These are phyloP conservation scores for Leptinotarsa haldemani DNA, from an alignment of 2,888 invertebrate species.

Conservation along the genomic window DNA sequence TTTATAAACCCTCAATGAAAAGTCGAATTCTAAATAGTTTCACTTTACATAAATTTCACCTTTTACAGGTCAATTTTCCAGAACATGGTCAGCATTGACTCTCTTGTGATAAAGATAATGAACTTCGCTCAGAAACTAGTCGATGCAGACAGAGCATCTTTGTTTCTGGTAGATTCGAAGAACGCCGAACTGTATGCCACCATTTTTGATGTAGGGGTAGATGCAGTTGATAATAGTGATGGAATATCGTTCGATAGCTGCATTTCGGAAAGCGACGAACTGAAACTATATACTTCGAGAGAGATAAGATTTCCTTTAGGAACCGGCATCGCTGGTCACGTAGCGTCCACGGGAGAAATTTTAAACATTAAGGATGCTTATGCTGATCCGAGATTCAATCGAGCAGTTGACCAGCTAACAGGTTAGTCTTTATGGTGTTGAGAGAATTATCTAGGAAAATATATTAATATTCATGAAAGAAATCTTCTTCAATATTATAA, in stretches of 20 bases:
- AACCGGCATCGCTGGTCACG: conserved; percentile 85
- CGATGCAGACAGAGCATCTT: conserved; percentile 84
- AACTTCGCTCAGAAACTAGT: conserved; percentile 85
- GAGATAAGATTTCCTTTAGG: conserved; percentile 79
- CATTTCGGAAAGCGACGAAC: conserved; percentile 44
- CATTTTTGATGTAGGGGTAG: conserved; percentile 78
- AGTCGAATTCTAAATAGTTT: too few relatives aligned
- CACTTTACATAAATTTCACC: not conserved
- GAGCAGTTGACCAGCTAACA: conserved; percentile 75
- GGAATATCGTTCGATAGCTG: conserved; percentile 18
- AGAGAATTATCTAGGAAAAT: too few relatives aligned
- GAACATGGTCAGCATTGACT: conserved; percentile 87
- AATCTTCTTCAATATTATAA: too few relatives aligned
- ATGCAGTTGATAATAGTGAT: conserved; percentile 49
- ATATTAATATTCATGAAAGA: too few relatives aligned
- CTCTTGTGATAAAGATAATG: conserved; percentile 84
- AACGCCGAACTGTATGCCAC: conserved; percentile 83
- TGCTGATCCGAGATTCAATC: conserved; percentile 80
- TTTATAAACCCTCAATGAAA: too few relatives aligned
- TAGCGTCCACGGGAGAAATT: conserved; percentile 82
- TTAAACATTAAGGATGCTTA: conserved; percentile 88
- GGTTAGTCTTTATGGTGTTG: conserved; percentile 43
- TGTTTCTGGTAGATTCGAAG: conserved; percentile 82
- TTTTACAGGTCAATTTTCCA: conserved; percentile 82
- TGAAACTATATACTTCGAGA: conserved; percentile 63